phyloP scores from a whole-genome alignment of 2,113 vertebrate species.

The Tauraco erythrolophus region DNA sequence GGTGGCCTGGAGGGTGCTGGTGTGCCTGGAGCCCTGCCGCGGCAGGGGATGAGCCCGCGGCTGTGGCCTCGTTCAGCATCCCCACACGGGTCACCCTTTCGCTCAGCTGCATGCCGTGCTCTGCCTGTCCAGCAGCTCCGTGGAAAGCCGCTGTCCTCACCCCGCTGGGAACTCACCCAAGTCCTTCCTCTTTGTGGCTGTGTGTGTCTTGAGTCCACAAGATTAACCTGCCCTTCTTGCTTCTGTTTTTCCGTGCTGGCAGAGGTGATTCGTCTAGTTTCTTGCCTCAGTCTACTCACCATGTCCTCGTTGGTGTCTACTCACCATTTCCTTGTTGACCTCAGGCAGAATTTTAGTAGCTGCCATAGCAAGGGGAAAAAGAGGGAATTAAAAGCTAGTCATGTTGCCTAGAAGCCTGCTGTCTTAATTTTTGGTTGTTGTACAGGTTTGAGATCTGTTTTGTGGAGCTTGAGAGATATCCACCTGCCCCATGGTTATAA shows the following conservation, averaged over 20 bases:
- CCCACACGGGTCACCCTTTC: neutral
- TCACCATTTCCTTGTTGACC: neutral
- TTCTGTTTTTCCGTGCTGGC: neutral
- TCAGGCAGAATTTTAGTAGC: neutral
- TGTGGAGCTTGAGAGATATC: neutral
- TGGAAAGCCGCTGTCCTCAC: fast-evolving
- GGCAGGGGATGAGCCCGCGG: fast-evolving
- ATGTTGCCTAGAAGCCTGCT: neutral
- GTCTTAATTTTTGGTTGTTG: neutral
- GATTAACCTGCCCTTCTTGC: neutral
- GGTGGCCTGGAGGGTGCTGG: neutral
- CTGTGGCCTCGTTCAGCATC: neutral
- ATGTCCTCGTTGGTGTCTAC: neutral
- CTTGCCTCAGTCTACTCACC: neutral
- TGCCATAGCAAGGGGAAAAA: neutral
- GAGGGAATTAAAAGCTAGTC: neutral
- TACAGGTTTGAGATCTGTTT: neutral
- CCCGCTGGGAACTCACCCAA: neutral
- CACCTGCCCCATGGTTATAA: neutral
- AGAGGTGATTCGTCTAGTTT: neutral
- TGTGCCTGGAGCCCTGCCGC: neutral
- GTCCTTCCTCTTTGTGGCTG: neutral
- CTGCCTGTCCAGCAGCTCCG: neutral
- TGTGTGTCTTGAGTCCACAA: neutral
- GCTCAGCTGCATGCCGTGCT: neutral